phyloP scores from a whole-genome alignment of 2,888 invertebrate species.

The Piscicola geometra region DNA sequence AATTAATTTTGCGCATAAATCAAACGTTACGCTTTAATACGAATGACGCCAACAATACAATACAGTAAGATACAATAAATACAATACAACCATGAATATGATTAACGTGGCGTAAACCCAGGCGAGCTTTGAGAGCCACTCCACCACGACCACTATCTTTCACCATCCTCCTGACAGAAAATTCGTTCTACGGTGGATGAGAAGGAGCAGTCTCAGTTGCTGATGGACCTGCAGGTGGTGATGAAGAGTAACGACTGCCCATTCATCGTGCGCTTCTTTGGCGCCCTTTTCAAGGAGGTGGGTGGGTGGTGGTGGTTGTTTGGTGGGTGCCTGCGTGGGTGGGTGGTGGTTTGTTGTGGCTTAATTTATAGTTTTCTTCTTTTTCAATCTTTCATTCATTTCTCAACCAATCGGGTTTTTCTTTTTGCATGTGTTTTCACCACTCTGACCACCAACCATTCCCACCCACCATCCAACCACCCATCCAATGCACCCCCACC shows the following conservation, averaged over 20 bases:
- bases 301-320: slow-evolving; percentile 30
- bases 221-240: slow-evolving; percentile 45
- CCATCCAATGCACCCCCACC: neutral
- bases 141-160: neutral
- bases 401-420: too few species aligned
- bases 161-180: slow-evolving; percentile 51
- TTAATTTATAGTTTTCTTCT: too few species aligned
- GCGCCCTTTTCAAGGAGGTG: slow-evolving; percentile 60
- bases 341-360: too few species aligned
- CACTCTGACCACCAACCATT: too few species aligned
- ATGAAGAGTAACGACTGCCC: slow-evolving; percentile 44
- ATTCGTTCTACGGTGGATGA: slow-evolving; percentile 52
- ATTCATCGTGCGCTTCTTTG: slow-evolving; percentile 45
- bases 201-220: slow-evolving; percentile 45
- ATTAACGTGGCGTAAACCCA: too few species aligned
- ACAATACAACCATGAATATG: neutral
- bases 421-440: too few species aligned
- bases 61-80: too few species aligned
- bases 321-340: too few species aligned
- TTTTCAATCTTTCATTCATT: too few species aligned
- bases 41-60: neutral
- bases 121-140: neutral
- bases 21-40: neutral
- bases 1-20: slow-evolving; percentile 3
- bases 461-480: too few species aligned